Percentiles rank a stretch among this genome's conserved stretches.
Conservation (phyloP, 2,888 invertebrate genomes). For the Bruchidius siliquastri region DNA sequence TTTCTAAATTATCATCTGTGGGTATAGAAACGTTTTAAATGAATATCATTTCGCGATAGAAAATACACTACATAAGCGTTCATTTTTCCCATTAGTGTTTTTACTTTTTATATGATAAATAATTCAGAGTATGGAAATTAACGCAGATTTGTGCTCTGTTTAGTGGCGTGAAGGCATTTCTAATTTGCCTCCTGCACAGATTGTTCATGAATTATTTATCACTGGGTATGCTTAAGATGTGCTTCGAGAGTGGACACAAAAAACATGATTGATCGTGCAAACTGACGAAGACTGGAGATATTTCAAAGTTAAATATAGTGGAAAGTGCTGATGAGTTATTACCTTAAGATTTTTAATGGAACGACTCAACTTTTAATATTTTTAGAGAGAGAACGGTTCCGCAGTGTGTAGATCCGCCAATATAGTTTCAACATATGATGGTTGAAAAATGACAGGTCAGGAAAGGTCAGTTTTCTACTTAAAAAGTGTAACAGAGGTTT, state of each 20-base stretch:
- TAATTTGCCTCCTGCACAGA: not conserved
- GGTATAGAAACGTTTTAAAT: not conserved
- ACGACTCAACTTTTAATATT: not conserved
- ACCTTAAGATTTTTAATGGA: too few relatives aligned
- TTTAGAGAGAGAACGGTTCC: too few relatives aligned
- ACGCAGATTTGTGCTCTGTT: not conserved
- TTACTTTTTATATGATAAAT: slow-evolving; percentile 7
- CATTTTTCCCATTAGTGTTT: slow-evolving; percentile 5
- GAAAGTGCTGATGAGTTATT: not conserved
- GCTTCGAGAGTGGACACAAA: not conserved
- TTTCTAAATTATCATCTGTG: slow-evolving; percentile 2
- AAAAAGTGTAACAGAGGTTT: too few relatives aligned
- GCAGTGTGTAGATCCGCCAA: too few relatives aligned
- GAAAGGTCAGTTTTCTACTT: too few relatives aligned
- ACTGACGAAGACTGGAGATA: not conserved
- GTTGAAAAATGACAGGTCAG: not conserved
- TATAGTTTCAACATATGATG: not conserved
- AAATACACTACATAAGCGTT: slow-evolving; percentile 3
- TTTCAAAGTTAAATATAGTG: not conserved
- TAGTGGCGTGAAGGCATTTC: not conserved
- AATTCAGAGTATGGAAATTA: not conserved
- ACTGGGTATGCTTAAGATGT: not conserved
- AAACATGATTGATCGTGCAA: not conserved
- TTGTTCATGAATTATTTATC: not conserved
- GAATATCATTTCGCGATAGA: slow-evolving; percentile 7